Conservation (phyloP, 2,888 invertebrate genomes). For the Geophilus truncorum region DNA sequence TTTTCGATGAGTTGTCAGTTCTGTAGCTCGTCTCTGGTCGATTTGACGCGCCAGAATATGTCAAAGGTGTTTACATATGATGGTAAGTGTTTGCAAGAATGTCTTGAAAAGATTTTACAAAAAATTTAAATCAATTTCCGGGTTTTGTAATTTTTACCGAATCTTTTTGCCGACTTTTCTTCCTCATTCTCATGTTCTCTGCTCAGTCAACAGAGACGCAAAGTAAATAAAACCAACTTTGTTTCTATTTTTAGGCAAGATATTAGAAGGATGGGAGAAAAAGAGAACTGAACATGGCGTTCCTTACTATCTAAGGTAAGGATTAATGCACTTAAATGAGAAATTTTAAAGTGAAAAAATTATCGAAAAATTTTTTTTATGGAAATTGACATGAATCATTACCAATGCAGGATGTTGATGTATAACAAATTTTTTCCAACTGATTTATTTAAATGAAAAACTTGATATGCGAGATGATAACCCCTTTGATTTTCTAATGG, state of each 20-base stretch:
- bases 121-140: neutral
- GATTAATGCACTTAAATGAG: neutral
- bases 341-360: neutral
- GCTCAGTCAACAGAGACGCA: neutral
- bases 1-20: constrained; percentile 27
- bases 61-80: neutral
- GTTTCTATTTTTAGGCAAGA: constrained; percentile 28
- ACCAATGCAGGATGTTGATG: neutral
- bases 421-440: too few relatives aligned
- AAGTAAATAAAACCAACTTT: too few relatives aligned
- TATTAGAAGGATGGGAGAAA: constrained; percentile 34
- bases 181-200: neutral
- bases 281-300: constrained; percentile 32
- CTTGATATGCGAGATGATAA: neutral
- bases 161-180: neutral
- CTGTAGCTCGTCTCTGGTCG: neutral
- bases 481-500: neutral
- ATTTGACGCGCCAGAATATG: neutral
- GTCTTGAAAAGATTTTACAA: neutral
- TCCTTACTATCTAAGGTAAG: constrained; percentile 34
- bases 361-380: neutral
- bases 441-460: neutral
- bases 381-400: neutral
- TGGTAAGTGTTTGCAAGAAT: neutral
- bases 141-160: neutral